Evolutionary conservation across 2,888 invertebrate genomes (phyloP).

Genomic region (Stegana nigrithorax): DNA sequence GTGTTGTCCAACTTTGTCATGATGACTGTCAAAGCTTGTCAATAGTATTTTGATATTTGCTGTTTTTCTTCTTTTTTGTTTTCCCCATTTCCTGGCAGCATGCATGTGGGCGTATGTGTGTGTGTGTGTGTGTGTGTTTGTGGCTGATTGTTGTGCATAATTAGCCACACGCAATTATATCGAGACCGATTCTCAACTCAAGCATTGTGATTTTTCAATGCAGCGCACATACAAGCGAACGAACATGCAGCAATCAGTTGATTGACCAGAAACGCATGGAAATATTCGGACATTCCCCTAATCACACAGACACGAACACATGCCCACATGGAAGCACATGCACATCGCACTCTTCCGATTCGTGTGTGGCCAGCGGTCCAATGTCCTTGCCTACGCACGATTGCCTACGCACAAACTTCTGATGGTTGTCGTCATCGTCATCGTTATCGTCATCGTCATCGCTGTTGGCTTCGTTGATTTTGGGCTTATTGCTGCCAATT

Average conservation of each 20-base stretch:
- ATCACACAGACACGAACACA: not conserved
- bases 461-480: too few species aligned
- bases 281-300: too few species aligned
- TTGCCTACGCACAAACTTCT: too few species aligned
- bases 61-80: not conserved
- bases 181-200: constrained; percentile 49
- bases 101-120: not conserved
- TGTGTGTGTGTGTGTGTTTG: constrained; percentile 19
- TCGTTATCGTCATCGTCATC: too few species aligned
- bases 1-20: not conserved
- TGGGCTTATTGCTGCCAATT: too few species aligned
- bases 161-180: constrained; percentile 58
- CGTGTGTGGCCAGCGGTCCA: too few species aligned
- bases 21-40: constrained; percentile 17
- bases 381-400: too few species aligned
- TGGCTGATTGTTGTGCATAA: constrained; percentile 43
- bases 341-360: too few species aligned
- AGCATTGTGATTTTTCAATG: not conserved
- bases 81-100: not conserved
- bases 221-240: not conserved
- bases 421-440: too few species aligned
- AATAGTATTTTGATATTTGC: constrained; percentile 15
- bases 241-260: constrained; percentile 45
- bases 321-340: not conserved
- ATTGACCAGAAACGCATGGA: constrained; percentile 46